Conservation (phyloP, 2,113 vertebrate genomes). For the Collichthys lucidus region DNA sequence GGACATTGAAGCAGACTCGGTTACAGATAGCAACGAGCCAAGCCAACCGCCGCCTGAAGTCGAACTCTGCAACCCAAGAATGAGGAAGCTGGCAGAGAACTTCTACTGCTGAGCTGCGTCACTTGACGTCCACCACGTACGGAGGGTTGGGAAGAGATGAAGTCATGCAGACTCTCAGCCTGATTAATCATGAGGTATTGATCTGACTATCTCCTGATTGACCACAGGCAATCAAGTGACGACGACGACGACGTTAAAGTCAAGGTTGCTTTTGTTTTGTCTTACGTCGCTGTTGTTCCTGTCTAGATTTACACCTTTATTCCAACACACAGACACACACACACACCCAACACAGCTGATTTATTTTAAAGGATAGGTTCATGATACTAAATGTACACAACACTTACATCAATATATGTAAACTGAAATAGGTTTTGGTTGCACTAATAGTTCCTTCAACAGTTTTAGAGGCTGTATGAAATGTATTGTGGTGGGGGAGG, state of each 20-base stretch:
- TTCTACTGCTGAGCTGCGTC: constrained; percentile 67
- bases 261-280: too few relatives aligned
- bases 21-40: accelerated
- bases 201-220: background rate
- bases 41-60: accelerated
- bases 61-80: constrained; percentile 58
- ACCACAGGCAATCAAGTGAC: background rate
- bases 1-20: background rate
- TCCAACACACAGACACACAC: too few relatives aligned
- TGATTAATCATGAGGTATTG: background rate
- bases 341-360: too few relatives aligned
- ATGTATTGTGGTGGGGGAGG: too few relatives aligned
- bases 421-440: background rate
- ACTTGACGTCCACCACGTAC: background rate
- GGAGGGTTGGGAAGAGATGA: background rate
- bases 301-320: too few relatives aligned
- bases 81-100: constrained; percentile 70
- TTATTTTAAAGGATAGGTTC: too few relatives aligned
- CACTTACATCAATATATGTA: background rate
- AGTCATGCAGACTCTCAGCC: background rate
- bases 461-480: too few relatives aligned
- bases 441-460: too few relatives aligned
- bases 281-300: too few relatives aligned
- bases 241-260: background rate
- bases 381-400: too few relatives aligned